These are phyloP conservation scores for Cryptoprocta ferox DNA, from an alignment of 2,797 vertebrate species.

Conservation along the genomic window DNA sequence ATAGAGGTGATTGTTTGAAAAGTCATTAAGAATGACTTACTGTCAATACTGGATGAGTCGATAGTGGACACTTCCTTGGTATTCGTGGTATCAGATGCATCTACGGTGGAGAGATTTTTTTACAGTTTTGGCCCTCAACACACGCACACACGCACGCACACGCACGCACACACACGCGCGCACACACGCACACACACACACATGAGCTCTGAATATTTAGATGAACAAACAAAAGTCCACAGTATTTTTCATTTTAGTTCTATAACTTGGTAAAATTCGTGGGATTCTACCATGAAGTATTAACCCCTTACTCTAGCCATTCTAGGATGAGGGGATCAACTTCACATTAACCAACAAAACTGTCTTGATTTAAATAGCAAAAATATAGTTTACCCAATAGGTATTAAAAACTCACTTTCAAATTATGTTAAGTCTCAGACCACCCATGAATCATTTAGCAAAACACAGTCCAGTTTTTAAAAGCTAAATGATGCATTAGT, in stretches of 20 bases:
- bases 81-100: background rate
- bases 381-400: background rate
- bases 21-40: background rate
- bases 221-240: slow-evolving; percentile 16
- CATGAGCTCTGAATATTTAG: background rate
- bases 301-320: background rate
- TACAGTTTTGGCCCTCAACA: background rate
- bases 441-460: slow-evolving; percentile 61
- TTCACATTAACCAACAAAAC: background rate
- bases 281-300: background rate
- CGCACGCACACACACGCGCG: background rate
- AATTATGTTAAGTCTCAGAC: slow-evolving; percentile 46
- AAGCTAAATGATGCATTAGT: slow-evolving; percentile 66
- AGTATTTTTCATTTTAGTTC: slow-evolving; percentile 6
- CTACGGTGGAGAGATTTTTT: background rate
- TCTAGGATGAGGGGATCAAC: background rate
- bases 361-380: slow-evolving; percentile 28
- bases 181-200: background rate
- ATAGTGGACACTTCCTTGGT: background rate
- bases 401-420: slow-evolving; percentile 41
- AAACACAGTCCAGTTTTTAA: slow-evolving; percentile 36
- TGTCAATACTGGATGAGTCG: background rate
- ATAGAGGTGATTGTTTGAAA: background rate
- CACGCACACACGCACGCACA: background rate
- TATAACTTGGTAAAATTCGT: background rate